phyloP scores from a whole-genome alignment of 92 coral and sea anemone species.

The Actinostola sp. region DNA sequence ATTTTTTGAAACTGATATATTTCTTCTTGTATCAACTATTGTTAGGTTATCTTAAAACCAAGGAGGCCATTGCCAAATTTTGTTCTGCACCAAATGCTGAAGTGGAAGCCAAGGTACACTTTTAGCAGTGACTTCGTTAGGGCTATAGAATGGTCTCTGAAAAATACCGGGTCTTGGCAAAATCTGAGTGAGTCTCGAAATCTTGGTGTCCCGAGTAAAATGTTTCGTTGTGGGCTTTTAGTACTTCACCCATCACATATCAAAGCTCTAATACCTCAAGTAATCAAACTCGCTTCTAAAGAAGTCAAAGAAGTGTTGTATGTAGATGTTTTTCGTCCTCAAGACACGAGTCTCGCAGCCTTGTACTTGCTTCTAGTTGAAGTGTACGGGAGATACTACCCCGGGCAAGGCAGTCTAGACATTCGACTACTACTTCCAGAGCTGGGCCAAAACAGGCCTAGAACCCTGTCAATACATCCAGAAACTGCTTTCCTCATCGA shows the following conservation, averaged over 20 bases:
- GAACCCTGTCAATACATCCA: conserved; percentile 58
- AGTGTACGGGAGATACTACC: conserved; percentile 43
- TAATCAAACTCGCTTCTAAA: conserved; percentile 62
- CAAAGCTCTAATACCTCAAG: conserved; percentile 54
- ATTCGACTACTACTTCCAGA: conserved; percentile 71
- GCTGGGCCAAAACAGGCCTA: conserved; percentile 21
- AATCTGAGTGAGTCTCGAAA: too few species aligned
- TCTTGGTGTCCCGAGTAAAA: too few species aligned
- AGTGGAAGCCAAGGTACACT: conserved; percentile 55
- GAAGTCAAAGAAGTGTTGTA: conserved; percentile 77
- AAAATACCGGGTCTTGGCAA: too few species aligned
- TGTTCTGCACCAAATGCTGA: conserved; percentile 64
- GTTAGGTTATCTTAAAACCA: conserved; percentile 65
- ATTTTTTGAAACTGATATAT: too few species aligned
- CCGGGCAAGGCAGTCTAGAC: conserved; percentile 40
- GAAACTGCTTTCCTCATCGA: conserved; percentile 75
- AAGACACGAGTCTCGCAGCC: conserved; percentile 40
- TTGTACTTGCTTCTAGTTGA: conserved; percentile 57
- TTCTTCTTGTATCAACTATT: too few species aligned
- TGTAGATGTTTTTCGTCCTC: conserved; percentile 67
- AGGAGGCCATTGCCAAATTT: conserved; percentile 73
- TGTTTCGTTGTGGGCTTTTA: conserved; percentile 87
- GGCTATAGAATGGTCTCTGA: too few species aligned
- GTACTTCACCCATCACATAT: conserved; percentile 76
- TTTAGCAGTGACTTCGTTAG: too few species aligned